Conservation (phyloP, 2,888 invertebrate species). For the Volucella inanis region DNA sequence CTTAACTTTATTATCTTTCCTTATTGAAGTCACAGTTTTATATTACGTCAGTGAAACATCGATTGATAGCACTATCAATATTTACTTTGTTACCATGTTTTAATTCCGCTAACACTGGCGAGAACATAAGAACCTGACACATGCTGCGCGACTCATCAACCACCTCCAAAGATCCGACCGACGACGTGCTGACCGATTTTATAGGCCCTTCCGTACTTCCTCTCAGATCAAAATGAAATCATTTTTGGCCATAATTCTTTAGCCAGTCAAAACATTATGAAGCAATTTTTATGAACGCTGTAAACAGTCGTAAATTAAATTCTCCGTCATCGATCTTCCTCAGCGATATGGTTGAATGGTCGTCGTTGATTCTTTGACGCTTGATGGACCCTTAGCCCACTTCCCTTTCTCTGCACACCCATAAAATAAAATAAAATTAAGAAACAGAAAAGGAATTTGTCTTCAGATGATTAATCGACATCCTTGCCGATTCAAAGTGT, state of each 20-base stretch:
- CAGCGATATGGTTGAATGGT: slow-evolving; percentile 53
- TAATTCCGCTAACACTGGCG: too few relatives aligned
- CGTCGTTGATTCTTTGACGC: slow-evolving; percentile 35
- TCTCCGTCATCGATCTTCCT: slow-evolving; percentile 70
- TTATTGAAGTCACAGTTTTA: too few relatives aligned
- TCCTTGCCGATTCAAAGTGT: slow-evolving; percentile 70
- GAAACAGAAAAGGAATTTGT: slow-evolving; percentile 74
- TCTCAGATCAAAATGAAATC: slow-evolving; percentile 50
- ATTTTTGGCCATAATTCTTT: slow-evolving; percentile 66
- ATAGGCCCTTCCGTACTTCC: slow-evolving; percentile 8
- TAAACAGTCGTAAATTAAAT: slow-evolving; percentile 71
- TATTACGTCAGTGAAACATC: too few relatives aligned
- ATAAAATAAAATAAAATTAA: slow-evolving; percentile 71
- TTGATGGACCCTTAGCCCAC: slow-evolving; percentile 37
- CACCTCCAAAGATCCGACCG: too few relatives aligned
- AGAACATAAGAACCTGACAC: too few relatives aligned
- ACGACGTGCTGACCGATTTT: slow-evolving; percentile 27
- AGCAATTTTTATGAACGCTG: slow-evolving; percentile 73
- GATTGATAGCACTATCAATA: too few relatives aligned
- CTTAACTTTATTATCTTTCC: too few relatives aligned
- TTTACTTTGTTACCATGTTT: too few relatives aligned
- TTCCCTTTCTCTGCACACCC: slow-evolving; percentile 8
- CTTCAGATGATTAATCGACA: slow-evolving; percentile 73
- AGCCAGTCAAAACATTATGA: slow-evolving; percentile 74
- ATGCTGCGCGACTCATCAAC: too few relatives aligned